These are phyloP conservation scores for Peromyscus leucopus DNA, from an alignment of 2,113 vertebrate species.

Conservation along the genomic window DNA sequence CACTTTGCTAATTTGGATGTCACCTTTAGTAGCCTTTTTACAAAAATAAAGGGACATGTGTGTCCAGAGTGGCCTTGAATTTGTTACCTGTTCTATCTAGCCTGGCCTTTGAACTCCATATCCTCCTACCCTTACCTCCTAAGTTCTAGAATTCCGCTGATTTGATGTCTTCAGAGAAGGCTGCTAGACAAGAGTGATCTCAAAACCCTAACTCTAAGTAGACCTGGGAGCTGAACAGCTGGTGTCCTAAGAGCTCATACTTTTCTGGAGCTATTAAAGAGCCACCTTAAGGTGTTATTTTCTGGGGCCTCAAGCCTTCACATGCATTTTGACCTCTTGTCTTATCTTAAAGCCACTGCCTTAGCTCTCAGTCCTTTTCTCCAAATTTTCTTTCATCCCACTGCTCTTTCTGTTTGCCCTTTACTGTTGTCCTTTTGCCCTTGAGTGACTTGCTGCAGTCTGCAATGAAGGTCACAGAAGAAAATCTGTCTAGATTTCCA, in stretches of 20 bases:
- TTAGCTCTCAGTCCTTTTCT: neutral
- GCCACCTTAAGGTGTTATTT: neutral
- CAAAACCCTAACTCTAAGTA: too few relatives aligned
- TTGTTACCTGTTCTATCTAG: neutral
- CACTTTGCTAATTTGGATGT: neutral
- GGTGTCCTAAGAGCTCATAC: neutral
- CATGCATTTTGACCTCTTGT: neutral
- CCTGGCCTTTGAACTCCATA: neutral
- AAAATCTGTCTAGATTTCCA: neutral
- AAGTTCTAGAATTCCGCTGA: neutral
- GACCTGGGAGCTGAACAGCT: neutral
- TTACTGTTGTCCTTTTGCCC: neutral
- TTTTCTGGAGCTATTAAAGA: neutral
- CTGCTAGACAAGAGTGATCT: too few relatives aligned
- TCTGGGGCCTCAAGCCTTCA: neutral
- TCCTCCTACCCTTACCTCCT: neutral
- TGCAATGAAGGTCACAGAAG: neutral
- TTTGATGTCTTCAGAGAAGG: neutral
- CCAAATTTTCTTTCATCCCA: rapidly evolving
- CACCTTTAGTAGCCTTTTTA: neutral
- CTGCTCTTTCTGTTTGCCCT: neutral
- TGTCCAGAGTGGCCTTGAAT: neutral
- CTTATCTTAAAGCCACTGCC: neutral
- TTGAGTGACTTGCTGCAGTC: neutral
- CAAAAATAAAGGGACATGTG: neutral